Evolutionary conservation across 2,888 invertebrate genomes (phyloP), one percentile per base, ranked within the genome.

Genomic region (Eulithis prunata): DNA sequence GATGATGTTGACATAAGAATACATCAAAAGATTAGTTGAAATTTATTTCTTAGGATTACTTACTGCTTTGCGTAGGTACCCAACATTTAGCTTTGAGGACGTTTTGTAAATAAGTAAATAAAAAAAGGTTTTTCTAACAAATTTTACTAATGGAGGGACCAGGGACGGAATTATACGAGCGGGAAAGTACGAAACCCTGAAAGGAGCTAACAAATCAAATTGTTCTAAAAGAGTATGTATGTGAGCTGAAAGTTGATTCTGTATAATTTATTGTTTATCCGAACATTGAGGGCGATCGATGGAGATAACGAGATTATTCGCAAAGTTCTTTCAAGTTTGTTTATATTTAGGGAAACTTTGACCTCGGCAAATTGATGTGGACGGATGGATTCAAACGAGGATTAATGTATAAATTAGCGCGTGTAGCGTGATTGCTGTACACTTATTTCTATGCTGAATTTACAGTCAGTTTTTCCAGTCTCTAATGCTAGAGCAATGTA

Each of bases 171-270:
- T 71, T 63, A 68, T 66, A 66, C 64, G 59, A 62, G 62, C 49
- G 49, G 38, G 51, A 64, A 67, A 61, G 54, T 67, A 68, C 32
- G 32, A 67, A 62, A 53, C 67, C 65, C 56, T 62, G 52, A 71
- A 69, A 75, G 75, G 75, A 75, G 75, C 74, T 75, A 76, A 75
- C 78, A 80, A 84, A 84, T 84, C 81, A 80, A 81, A 84, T 83
- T 79, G 75, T 71, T 78, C 73, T 71, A 68, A 71, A 70, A 71
- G 71, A 77, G 71, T 71, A 71, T 75, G 68, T 69, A 71, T 74
- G 74, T 75, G 79, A 74, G 68, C 68, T 67, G 80, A 83, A 82
- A 80, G 71, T 75, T 75, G 64, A 76, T 74, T 63, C 68, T 72
- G 68, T 71, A 71, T 72, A 71, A 73, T 73, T 70, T 73, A 71